Conservation (phyloP, 2,797 vertebrate species). For the Macrochelys suwanniensis region DNA sequence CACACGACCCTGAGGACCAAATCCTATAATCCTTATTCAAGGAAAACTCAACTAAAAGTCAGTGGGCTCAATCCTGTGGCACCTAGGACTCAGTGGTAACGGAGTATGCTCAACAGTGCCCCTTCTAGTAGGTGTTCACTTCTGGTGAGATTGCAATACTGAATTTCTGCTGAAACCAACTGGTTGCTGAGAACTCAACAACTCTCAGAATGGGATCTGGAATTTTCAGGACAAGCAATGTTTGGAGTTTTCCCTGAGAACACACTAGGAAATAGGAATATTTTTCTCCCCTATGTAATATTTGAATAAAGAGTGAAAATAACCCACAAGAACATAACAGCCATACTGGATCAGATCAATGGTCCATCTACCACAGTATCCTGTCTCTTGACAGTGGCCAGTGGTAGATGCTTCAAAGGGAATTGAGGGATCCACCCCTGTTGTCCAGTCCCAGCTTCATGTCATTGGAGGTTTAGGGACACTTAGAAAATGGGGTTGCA, state of each 20-base stretch:
- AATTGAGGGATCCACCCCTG: not conserved
- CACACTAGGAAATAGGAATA: not conserved
- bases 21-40: not conserved
- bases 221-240: not conserved
- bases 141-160: not conserved
- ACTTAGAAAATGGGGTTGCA: not conserved
- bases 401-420: not conserved
- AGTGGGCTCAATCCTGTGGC: not conserved
- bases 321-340: not conserved
- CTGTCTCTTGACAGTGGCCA: not conserved
- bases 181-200: not conserved
- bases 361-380: not conserved
- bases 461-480: not conserved
- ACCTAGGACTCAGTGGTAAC: not conserved
- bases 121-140: not conserved
- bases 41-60: not conserved
- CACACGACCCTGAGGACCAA: not conserved
- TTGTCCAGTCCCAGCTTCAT: not conserved
- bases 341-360: not conserved
- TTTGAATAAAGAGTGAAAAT: not conserved
- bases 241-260: not conserved
- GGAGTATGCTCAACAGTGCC: accelerated
- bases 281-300: not conserved
- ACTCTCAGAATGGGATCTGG: not conserved
- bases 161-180: not conserved